Conservation (phyloP, 2,113 vertebrate species). For the Oryctolagus cuniculus region mOryCun1.1 NC_091432.1:141792501-141793000, state of each 20-base stretch:
- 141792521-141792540: not conserved
- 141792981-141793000: not conserved
- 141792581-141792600: not conserved
- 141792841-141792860: not conserved
- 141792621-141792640: not conserved
- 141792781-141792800: not conserved
- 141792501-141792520: not conserved
- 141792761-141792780: not conserved
- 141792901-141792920: not conserved
- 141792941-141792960: rapidly evolving
- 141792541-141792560: not conserved
- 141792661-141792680: constrained; percentile 2
- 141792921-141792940: not conserved
- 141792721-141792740: not conserved
- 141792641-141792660: not conserved
- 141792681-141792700: not conserved
- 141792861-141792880: rapidly evolving
- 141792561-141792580: not conserved
- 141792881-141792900: not conserved
- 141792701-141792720: not conserved
- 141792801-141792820: not conserved
- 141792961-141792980: too few relatives aligned
- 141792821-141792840: rapidly evolving
- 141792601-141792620: not conserved
- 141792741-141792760: not conserved